phyloP scores from a whole-genome alignment of 2,888 invertebrate species.

The Boloria selene region DNA sequence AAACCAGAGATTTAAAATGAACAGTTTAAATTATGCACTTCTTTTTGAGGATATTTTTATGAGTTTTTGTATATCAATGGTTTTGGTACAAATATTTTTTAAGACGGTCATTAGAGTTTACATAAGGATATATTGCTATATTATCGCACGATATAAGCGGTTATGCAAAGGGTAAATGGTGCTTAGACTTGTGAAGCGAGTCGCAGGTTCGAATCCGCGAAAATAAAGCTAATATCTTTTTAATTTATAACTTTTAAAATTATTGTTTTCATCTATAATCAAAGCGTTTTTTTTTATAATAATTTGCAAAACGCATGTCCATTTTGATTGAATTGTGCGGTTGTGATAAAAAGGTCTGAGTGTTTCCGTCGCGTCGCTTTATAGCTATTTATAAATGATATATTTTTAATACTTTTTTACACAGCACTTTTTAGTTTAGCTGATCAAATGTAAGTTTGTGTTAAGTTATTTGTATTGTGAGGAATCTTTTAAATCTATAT shows the following conservation, averaged over 20 bases:
- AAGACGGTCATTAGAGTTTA: conserved; percentile 9
- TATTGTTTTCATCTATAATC: neutral
- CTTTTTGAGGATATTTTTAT: neutral
- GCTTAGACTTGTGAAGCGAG: conserved; percentile 5
- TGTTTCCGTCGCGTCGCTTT: conserved; percentile 17
- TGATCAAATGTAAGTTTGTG: neutral
- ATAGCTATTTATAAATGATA: conserved; percentile 6
- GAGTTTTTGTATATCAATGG: neutral
- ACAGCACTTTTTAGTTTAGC: conserved; percentile 8
- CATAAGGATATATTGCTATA: neutral
- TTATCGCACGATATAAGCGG: neutral
- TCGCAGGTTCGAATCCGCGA: neutral
- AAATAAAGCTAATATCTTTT: neutral
- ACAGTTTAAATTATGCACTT: neutral
- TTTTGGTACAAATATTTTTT: neutral
- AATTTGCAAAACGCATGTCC: conserved; percentile 14
- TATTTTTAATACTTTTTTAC: conserved; percentile 20
- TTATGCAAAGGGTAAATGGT: conserved; percentile 8
- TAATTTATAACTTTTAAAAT: neutral
- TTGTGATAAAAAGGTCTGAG: conserved; percentile 39
- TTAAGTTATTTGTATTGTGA: no score
- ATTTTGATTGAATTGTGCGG: conserved; percentile 36
- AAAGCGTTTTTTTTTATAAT: neutral
- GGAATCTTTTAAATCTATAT: no score
- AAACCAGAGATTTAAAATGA: no score